Evolutionary conservation across 2,797 vertebrate species (phyloP).

Genomic region (Gorsachius magnificus): DNA sequence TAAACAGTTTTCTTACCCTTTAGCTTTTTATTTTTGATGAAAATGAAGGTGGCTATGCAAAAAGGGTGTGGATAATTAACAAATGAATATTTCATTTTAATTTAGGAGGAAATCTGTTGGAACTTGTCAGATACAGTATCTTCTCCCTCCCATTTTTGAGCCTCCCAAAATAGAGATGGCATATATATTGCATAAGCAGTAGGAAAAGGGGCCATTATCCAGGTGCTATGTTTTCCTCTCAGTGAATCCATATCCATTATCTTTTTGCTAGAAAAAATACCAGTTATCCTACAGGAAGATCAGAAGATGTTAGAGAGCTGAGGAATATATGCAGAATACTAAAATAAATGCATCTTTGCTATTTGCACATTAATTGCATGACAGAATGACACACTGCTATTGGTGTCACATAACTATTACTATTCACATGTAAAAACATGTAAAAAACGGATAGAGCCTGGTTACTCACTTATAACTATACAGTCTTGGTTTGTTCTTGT

Average conservation of each 20-base stretch:
- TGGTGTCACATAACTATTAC: not conserved
- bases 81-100: not conserved
- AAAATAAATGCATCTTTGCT: not conserved
- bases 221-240: not conserved
- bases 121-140: not conserved
- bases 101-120: not conserved
- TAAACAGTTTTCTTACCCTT: not conserved
- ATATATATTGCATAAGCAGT: not conserved
- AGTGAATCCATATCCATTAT: not conserved
- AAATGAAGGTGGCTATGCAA: not conserved
- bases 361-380: not conserved
- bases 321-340: not conserved
- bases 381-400: not conserved
- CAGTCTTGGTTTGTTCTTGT: not conserved
- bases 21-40: not conserved
- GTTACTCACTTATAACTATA: not conserved
- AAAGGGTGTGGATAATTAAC: not conserved
- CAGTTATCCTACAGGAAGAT: not conserved
- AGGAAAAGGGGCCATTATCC: not conserved
- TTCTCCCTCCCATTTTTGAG: not conserved
- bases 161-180: not conserved
- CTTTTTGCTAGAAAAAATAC: not conserved
- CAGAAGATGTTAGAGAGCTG: not conserved
- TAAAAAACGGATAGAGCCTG: not conserved
- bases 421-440: not conserved